Percentiles rank a stretch among this genome's conserved stretches.
Evolutionary conservation across 2,797 vertebrate genomes (phyloP).

Genomic region (Tokudaia tokunoshimensis): DNA sequence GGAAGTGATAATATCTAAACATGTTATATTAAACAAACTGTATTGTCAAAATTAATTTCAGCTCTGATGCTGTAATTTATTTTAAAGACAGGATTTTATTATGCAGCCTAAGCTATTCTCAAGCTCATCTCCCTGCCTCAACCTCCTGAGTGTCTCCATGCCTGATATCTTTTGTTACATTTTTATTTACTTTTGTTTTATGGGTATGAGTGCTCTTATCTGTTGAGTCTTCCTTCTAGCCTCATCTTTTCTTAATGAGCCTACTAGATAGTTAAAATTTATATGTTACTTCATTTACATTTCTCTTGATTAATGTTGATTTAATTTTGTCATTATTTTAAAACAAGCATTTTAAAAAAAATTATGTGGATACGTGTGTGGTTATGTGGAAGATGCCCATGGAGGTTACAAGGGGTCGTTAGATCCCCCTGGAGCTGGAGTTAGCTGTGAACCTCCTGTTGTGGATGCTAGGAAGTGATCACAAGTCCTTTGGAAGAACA

Average conservation of each 20-base stretch:
- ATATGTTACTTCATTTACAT: not conserved
- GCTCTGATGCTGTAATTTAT: not conserved
- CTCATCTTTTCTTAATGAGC: not conserved
- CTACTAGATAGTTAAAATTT: not conserved
- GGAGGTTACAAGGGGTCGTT: not conserved
- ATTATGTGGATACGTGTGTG: not conserved
- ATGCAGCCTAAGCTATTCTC: not conserved
- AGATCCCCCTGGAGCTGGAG: not conserved
- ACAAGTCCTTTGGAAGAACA: not conserved
- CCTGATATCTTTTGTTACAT: not conserved
- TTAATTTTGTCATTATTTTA: not conserved
- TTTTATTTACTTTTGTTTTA: not conserved
- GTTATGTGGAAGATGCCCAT: not conserved
- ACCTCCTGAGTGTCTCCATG: not conserved
- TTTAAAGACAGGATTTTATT: not conserved
- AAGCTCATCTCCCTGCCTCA: not conserved
- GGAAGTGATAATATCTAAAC: not conserved
- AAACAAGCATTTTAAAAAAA: not conserved
- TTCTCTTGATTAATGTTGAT: not conserved
- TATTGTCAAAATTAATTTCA: constrained; percentile 31
- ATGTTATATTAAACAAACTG: constrained; percentile 7
- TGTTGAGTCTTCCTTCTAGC: not conserved
- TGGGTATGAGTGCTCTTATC: not conserved
- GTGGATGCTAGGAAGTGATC: not conserved
- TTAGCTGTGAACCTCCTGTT: not conserved